Conservation (phyloP, 2,113 vertebrate genomes). For the Lichenostomus cassidix region DNA sequence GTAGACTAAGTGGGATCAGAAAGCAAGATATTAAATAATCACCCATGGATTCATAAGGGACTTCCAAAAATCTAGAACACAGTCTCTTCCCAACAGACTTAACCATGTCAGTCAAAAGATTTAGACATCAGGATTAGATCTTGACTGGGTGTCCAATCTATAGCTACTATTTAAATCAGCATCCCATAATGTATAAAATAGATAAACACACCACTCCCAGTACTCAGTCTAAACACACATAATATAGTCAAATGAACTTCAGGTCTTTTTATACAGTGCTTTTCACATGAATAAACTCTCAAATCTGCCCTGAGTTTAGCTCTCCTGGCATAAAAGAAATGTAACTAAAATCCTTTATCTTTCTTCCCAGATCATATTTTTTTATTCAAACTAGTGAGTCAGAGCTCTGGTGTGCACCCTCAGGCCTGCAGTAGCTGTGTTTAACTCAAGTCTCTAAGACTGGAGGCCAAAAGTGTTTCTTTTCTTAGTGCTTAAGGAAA, state of each 20-base stretch:
- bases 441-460: neutral
- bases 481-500: neutral
- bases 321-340: neutral
- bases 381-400: neutral
- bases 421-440: neutral
- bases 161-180: neutral
- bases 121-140: neutral
- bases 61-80: neutral
- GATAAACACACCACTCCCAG: neutral
- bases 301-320: neutral
- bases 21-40: neutral
- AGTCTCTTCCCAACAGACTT: neutral
- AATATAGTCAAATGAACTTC: neutral
- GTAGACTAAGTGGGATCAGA: neutral
- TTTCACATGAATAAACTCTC: neutral
- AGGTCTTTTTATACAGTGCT: neutral
- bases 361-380: neutral
- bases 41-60: neutral
- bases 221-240: neutral
- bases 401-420: neutral
- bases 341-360: neutral
- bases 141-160: neutral
- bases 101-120: neutral
- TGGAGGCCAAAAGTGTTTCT: neutral
- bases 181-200: neutral